A percentile compares a stretch with the other conserved stretches of the same genome.
These are phyloP conservation scores for Eublepharis macularius DNA, from an alignment of 2,113 vertebrate genomes.

Conservation along the genomic window DNA sequence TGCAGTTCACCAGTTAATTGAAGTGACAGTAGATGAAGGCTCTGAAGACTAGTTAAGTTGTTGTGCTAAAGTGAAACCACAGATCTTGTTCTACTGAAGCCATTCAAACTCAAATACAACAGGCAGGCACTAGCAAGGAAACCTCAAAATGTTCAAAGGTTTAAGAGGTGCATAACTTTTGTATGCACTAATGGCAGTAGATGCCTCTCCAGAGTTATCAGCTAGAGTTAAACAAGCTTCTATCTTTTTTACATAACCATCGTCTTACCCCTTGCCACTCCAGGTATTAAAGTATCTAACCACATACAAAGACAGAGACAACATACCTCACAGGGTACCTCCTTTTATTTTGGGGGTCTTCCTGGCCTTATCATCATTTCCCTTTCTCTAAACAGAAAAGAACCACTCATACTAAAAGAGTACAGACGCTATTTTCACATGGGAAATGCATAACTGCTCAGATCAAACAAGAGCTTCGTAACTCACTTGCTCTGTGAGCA, in stretches of 20 bases:
- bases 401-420: constrained; percentile 37
- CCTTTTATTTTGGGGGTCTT: constrained; percentile 1
- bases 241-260: neutral
- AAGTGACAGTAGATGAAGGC: neutral
- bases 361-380: neutral
- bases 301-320: neutral
- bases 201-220: neutral
- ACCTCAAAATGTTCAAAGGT: neutral
- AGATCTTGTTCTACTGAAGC: neutral
- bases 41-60: neutral
- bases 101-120: neutral
- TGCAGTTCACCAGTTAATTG: constrained; percentile 1
- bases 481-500: constrained; percentile 37
- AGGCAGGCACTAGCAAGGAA: rapidly evolving
- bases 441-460: constrained; percentile 47
- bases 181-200: neutral
- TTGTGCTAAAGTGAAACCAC: neutral
- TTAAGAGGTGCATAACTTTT: neutral
- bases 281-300: no score
- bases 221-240: neutral
- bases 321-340: neutral
- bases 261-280: neutral
- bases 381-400: constrained; percentile 37
- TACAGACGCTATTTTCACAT: constrained; percentile 44
- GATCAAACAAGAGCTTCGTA: constrained; percentile 33